Percentiles rank a stretch among this genome's conserved stretches.
phyloP scores from a whole-genome alignment of 1,140 invertebrate species.

The Meloidogyne floridensis region DNA sequence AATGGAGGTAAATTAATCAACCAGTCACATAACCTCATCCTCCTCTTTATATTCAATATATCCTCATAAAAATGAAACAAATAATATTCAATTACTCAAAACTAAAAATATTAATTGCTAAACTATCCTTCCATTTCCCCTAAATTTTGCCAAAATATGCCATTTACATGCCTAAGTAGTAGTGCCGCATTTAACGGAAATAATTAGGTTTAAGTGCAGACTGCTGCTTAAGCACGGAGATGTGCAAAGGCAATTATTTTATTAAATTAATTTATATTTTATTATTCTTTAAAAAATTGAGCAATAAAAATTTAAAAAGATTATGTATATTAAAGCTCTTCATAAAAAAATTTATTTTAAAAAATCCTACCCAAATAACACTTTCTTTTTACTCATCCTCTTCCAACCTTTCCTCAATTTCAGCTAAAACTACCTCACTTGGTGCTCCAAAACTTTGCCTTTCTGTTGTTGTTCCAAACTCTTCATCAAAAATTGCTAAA shows the following conservation, averaged over 20 bases:
- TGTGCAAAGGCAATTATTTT: neutral
- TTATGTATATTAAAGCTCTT: neutral
- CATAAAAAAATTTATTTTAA: no score
- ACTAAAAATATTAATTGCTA: neutral
- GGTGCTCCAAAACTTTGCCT: no score
- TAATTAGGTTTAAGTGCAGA: conserved; percentile 34
- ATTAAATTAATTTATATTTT: neutral
- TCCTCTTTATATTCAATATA: neutral
- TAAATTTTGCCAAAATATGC: neutral
- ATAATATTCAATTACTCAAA: neutral
- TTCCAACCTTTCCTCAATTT: no score
- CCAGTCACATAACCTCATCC: neutral
- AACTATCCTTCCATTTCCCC: no score
- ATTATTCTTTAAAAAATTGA: neutral
- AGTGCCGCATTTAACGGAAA: conserved; percentile 42
- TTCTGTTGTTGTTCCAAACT: no score
- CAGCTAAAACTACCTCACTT: no score
- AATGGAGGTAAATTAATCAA: neutral
- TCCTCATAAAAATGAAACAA: neutral
- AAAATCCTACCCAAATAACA: no score
- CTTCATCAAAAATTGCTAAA: no score
- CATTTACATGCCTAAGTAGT: conserved; percentile 38
- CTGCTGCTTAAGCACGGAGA: conserved; percentile 38
- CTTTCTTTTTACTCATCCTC: no score
- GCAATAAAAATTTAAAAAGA: neutral